Evolutionary conservation across 2,888 invertebrate species (phyloP).

Genomic region (Chesias legatella): DNA sequence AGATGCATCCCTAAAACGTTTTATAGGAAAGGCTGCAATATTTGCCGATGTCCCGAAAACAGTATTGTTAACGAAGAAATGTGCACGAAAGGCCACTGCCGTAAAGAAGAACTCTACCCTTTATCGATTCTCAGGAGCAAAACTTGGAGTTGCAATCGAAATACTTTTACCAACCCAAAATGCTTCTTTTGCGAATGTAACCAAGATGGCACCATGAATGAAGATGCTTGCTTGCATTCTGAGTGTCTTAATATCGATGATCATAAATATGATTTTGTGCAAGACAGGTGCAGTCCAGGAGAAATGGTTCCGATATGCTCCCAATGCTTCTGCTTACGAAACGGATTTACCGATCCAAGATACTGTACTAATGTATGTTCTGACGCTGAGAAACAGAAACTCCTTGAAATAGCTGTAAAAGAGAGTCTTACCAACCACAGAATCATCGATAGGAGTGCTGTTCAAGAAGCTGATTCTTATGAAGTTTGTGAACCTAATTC

Average conservation of each 20-base stretch:
- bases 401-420: slow-evolving; percentile 51
- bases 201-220: slow-evolving; percentile 45
- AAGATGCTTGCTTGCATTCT: slow-evolving; percentile 52
- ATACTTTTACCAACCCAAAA: slow-evolving; percentile 50
- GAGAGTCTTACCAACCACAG: slow-evolving; percentile 32
- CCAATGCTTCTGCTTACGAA: slow-evolving; percentile 59
- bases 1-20: slow-evolving; percentile 53
- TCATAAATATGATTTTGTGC: slow-evolving; percentile 35
- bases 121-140: slow-evolving; percentile 34
- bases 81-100: slow-evolving; percentile 47
- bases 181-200: slow-evolving; percentile 64
- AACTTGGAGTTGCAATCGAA: slow-evolving; percentile 40
- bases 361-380: slow-evolving; percentile 60
- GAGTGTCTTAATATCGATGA: slow-evolving; percentile 47
- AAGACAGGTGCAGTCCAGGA: slow-evolving; percentile 46
- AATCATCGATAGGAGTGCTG: slow-evolving; percentile 38
- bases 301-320: slow-evolving; percentile 59
- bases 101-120: slow-evolving; percentile 23
- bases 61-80: slow-evolving; percentile 41
- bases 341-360: slow-evolving; percentile 40
- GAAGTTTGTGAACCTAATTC: slow-evolving; percentile 49
- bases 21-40: slow-evolving; percentile 55
- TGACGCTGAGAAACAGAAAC: slow-evolving; percentile 45
- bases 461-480: slow-evolving; percentile 33
- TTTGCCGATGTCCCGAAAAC: slow-evolving; percentile 56